Conservation (phyloP, 2,797 vertebrate species). For the Molothrus ater region DNA sequence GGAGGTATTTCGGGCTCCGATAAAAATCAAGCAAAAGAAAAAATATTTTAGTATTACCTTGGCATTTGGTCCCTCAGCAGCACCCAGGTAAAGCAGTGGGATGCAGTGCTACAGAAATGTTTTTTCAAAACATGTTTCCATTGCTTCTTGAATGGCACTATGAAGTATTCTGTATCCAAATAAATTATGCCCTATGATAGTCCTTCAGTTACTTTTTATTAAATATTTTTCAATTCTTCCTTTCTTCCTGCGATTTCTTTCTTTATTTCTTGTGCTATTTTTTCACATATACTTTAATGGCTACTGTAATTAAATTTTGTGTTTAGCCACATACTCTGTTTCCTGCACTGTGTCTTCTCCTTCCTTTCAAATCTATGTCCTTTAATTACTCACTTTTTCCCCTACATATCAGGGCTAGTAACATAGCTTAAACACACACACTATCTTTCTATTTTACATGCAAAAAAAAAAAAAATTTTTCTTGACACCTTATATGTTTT, state of each 20-base stretch:
- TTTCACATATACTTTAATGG: not conserved
- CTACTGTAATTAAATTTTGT: not conserved
- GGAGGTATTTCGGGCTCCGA: not conserved
- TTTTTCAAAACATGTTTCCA: not conserved
- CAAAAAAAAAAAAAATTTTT: not conserved
- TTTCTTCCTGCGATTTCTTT: not conserved
- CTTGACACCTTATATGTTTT: not conserved
- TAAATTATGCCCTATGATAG: not conserved
- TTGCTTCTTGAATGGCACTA: not conserved
- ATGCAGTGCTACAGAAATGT: not conserved
- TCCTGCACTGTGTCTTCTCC: not conserved
- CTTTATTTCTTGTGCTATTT: not conserved
- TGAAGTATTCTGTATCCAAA: not conserved
- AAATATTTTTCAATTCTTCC: not conserved
- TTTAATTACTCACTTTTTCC: not conserved
- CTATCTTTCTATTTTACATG: not conserved
- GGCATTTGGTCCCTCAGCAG: not conserved
- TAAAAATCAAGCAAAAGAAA: not conserved
- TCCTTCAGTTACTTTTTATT: not conserved
- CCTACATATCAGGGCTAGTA: not conserved
- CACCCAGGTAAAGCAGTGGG: not conserved
- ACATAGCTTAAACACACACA: not conserved
- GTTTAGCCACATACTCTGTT: not conserved
- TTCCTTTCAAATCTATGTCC: not conserved
- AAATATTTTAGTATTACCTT: not conserved